Conservation (phyloP, 2,113 vertebrate species). For the Pongo pygmaeus region DNA sequence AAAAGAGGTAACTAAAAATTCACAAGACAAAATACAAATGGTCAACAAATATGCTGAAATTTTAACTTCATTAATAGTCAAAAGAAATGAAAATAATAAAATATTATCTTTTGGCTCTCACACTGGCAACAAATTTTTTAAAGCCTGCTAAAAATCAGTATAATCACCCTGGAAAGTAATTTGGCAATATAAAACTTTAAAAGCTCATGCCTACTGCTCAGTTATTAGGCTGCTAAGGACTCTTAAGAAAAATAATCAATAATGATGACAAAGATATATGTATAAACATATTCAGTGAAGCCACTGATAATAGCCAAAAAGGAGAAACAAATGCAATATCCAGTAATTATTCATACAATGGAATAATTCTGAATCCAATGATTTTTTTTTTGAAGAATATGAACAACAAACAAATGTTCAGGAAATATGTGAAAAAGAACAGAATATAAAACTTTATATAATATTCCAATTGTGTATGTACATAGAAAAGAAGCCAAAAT, state of each 20-base stretch:
- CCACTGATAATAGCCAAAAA: not conserved
- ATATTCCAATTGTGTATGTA: not conserved
- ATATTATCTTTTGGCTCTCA: not conserved
- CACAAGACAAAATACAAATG: not conserved
- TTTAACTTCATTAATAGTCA: not conserved
- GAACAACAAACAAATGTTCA: not conserved
- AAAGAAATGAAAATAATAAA: not conserved
- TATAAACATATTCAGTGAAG: not conserved
- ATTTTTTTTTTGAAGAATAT: conserved; percentile 10
- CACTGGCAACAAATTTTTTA: not conserved
- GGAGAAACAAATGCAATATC: not conserved
- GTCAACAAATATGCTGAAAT: not conserved
- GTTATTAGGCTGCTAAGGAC: not conserved
- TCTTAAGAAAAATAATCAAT: not conserved
- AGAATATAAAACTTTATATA: not conserved
- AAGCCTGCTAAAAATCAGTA: not conserved
- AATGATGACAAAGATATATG: not conserved
- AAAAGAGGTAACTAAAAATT: not conserved
- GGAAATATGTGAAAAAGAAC: not conserved
- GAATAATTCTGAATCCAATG: not conserved
- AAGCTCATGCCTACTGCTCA: not conserved
- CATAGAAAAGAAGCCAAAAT: not conserved
- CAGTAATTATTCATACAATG: not conserved
- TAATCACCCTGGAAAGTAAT: not conserved
- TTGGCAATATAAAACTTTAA: not conserved